Conservation (phyloP, 1,140 invertebrate species). For the Melitaea cinxia region DNA sequence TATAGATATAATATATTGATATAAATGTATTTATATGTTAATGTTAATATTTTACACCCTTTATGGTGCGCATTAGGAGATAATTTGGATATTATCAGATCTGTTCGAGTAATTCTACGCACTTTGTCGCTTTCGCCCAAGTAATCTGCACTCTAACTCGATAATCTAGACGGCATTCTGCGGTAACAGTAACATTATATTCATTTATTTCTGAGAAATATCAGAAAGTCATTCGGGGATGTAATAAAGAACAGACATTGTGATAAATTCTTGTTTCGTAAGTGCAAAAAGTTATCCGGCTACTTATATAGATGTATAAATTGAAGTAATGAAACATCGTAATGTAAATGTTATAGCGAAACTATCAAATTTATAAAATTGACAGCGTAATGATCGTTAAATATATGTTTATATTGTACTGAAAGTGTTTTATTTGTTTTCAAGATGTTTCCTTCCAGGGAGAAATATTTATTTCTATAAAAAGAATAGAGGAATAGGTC, state of each 20-base stretch:
- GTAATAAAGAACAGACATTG: no score
- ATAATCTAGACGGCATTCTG: not conserved
- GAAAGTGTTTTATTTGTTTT: slow-evolving; percentile 4
- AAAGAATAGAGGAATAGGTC: not conserved
- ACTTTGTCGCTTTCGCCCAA: not conserved
- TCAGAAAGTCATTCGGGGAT: no score
- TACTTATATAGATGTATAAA: no score
- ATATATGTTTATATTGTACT: slow-evolving; percentile 8
- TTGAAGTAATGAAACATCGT: no score
- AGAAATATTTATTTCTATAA: slow-evolving; percentile 1
- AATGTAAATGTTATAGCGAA: not conserved
- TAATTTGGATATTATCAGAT: not conserved
- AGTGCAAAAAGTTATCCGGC: no score
- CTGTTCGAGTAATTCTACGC: not conserved
- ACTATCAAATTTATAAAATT: not conserved
- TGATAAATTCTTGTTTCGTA: no score
- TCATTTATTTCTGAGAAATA: no score
- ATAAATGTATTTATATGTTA: slow-evolving; percentile 1
- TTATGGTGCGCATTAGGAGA: not conserved
- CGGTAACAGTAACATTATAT: not conserved
- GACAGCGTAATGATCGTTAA: not conserved
- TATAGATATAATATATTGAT: slow-evolving; percentile 21
- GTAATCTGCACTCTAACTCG: not conserved
- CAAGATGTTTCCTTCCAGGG: slow-evolving; percentile 3
- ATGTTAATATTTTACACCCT: not conserved